Percentiles rank a stretch among this genome's conserved stretches.
phyloP scores from a whole-genome alignment of 2,797 vertebrate genomes.

The Chiloscyllium punctatum region DNA sequence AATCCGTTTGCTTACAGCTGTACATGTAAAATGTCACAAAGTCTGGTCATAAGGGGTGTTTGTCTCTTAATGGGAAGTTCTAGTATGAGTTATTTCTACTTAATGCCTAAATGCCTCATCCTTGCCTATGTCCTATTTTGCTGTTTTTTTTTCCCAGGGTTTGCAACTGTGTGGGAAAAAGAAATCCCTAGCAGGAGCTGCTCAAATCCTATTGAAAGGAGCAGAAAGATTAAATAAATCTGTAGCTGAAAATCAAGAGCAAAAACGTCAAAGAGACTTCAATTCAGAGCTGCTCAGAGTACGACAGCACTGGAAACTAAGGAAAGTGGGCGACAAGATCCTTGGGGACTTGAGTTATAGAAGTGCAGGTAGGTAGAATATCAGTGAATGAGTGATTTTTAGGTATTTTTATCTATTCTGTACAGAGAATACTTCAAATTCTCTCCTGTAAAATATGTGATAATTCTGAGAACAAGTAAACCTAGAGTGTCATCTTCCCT shows the following conservation, averaged over 20 bases:
- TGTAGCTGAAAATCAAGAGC: slow-evolving; percentile 86
- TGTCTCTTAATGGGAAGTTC: not conserved
- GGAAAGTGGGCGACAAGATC: slow-evolving; percentile 97
- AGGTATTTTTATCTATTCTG: not conserved
- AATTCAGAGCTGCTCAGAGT: slow-evolving; percentile 86
- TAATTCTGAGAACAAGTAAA: not conserved
- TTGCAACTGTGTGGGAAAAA: slow-evolving; percentile 92
- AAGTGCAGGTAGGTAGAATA: slow-evolving; percentile 72
- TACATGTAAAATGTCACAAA: not conserved
- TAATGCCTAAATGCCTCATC: not conserved
- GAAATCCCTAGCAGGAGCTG: slow-evolving; percentile 86
- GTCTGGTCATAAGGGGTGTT: not conserved
- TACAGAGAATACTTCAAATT: not conserved
- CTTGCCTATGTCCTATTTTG: not conserved
- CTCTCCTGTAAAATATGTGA: not conserved
- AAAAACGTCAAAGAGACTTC: slow-evolving; percentile 88
- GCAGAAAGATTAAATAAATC: slow-evolving; percentile 90
- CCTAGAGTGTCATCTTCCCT: not conserved
- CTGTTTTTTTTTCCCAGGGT: slow-evolving; percentile 68
- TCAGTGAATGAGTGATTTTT: not conserved
- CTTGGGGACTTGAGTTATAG: slow-evolving; percentile 94
- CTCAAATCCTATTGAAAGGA: slow-evolving; percentile 83
- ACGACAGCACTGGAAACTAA: slow-evolving; percentile 93
- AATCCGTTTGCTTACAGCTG: not conserved
- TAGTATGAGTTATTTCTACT: not conserved